phyloP scores from a whole-genome alignment of 2,113 vertebrate genomes.

The Polyodon spathula region DNA sequence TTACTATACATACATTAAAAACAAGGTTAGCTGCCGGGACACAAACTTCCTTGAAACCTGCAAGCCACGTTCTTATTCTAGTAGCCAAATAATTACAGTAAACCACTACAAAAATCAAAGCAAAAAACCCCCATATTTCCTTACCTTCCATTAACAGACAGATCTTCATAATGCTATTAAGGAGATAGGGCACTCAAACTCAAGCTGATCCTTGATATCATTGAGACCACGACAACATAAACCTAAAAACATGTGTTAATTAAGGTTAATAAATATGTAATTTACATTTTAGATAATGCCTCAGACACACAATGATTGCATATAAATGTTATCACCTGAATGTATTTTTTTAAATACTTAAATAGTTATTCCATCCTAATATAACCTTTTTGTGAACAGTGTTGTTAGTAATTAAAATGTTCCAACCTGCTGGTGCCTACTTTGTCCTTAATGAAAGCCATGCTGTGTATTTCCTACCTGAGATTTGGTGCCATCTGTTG shows the following conservation, averaged over 20 bases:
- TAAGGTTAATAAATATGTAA: neutral
- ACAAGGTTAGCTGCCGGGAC: neutral
- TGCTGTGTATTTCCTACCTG: slow-evolving; percentile 31
- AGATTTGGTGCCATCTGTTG: slow-evolving; percentile 51
- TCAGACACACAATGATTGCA: no score
- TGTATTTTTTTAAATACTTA: no score
- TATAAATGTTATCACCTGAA: slow-evolving; percentile 20
- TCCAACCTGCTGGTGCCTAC: no score
- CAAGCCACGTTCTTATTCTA: no score
- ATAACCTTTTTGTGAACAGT: neutral
- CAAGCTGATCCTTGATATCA: slow-evolving; percentile 39
- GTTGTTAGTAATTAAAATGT: neutral
- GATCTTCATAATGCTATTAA: slow-evolving; percentile 48
- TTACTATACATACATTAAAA: neutral
- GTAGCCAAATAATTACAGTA: no score
- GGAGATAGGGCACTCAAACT: slow-evolving; percentile 48
- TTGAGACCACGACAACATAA: slow-evolving; percentile 38
- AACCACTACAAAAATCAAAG: no score
- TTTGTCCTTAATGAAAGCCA: no score
- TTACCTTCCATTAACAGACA: slow-evolving; percentile 45
- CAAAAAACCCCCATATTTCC: neutral
- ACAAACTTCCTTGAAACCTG: neutral
- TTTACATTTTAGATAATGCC: no score
- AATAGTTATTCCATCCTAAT: neutral
- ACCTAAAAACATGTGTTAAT: slow-evolving; percentile 5